phyloP scores from a whole-genome alignment of 2,113 vertebrate species.

The Gymnocephalus cernua region DNA sequence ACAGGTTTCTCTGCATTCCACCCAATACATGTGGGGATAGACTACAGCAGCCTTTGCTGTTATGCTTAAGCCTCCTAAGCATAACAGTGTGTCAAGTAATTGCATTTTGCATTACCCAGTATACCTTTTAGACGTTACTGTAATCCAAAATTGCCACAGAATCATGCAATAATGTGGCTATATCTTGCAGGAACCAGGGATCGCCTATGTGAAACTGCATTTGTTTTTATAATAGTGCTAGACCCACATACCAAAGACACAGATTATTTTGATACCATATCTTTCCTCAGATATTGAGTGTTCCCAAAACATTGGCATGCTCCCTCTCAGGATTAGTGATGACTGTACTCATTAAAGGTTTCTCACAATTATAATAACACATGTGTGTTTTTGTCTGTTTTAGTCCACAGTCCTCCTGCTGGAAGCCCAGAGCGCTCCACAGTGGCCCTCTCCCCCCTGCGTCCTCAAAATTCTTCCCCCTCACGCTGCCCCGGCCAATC shows the following conservation, averaged over 20 bases:
- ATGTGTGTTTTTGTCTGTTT: constrained; percentile 44
- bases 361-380: constrained; percentile 15
- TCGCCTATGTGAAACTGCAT: background rate
- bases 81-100: background rate
- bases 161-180: background rate
- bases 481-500: constrained; percentile 88
- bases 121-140: background rate
- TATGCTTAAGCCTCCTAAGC: background rate
- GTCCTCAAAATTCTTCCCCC: constrained; percentile 91
- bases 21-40: background rate
- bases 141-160: background rate
- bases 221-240: background rate
- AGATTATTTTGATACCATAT: background rate
- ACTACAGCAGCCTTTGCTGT: background rate
- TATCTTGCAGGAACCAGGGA: background rate
- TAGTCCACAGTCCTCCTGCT: constrained; percentile 86
- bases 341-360: background rate
- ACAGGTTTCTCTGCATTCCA: background rate
- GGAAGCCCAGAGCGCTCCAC: constrained; percentile 90
- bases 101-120: background rate
- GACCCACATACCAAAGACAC: background rate
- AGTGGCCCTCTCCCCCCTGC: constrained; percentile 88
- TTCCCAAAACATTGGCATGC: constrained; percentile 4
- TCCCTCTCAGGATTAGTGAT: background rate
- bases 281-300: background rate